Evolutionary conservation across 2,888 invertebrate species (phyloP), one percentile per base, ranked within the genome.

Genomic region (Pristionchus fissidentatus): DNA sequence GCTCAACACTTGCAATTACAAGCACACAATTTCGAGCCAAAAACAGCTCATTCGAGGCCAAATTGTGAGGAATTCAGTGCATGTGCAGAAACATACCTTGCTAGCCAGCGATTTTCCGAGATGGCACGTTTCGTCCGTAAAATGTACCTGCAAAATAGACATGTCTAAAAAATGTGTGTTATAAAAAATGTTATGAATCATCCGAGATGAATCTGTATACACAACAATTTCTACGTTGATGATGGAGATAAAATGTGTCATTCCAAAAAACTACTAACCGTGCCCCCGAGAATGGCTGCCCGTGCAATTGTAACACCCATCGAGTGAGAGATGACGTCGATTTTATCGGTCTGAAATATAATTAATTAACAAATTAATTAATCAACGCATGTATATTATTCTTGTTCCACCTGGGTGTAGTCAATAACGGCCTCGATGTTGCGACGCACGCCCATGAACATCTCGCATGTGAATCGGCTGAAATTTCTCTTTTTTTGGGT

Each of bases 301-400:
- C 84, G 49, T 0, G 81, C 81, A 5, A 84, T 60, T 0, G 84
- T 84, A 3, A 84, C 84, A 19, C 84, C 84, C 84, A 84, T 84
- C 22, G 84, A 84, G 62, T 84, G 84, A n/a, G 70, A 55, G 70
- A 84, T 52, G 5, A 84, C 29, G 80, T 84, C 80, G 32, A 84
- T 29, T 43, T 84, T 84, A 2, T 3, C 8, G 1, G 80, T n/a
- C 29, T 55, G 62, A 29, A 57, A 57, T n/a, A n/a, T n/a, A n/a
- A n/a, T n/a, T n/a, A n/a, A n/a, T 29, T 22, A 4, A 35, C 3
- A 60, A 29, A 29, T 62, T 62, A n/a, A n/a, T n/a, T n/a, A n/a
- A n/a, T 29, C 29, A 4, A 35, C 3, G 32, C 8, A 29, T 62
- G 29, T 29, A 13, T 62, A 8, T 62, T 26, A 29, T 26, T 26